Percentiles rank a stretch among this genome's conserved stretches.
Conservation (phyloP, 2,888 invertebrate species). For the Neuroscelio doddi region DNA sequence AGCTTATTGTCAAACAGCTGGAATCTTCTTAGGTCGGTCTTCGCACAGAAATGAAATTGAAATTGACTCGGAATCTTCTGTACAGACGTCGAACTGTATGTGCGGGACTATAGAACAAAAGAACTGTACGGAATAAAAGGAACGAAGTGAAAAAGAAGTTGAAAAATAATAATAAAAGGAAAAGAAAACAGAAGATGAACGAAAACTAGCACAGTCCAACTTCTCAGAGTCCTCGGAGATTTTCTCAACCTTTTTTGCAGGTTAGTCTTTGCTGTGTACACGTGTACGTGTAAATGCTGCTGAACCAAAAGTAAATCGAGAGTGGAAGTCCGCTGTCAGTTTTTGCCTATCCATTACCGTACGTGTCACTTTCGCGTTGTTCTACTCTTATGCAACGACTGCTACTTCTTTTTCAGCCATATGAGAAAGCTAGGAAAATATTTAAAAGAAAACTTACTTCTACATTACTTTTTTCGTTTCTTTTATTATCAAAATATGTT, state of each 20-base stretch:
- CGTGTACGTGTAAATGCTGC: slow-evolving; percentile 4
- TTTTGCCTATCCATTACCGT: slow-evolving; percentile 13
- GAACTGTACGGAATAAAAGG: neutral
- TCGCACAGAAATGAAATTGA: neutral
- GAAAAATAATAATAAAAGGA: slow-evolving; percentile 12
- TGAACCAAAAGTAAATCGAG: slow-evolving; percentile 13
- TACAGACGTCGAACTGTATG: neutral
- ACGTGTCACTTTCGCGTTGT: slow-evolving; percentile 3
- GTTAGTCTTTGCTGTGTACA: slow-evolving; percentile 6
- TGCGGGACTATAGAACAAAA: neutral
- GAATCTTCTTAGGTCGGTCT: neutral
- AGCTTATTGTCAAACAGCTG: slow-evolving; percentile 4
- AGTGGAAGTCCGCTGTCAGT: slow-evolving; percentile 6
- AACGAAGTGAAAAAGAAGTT: neutral
- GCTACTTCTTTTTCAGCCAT: neutral
- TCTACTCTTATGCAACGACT: neutral
- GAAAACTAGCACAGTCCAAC: slow-evolving; percentile 3
- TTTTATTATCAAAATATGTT: neutral
- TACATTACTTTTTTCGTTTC: neutral
- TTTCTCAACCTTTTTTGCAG: slow-evolving; percentile 4
- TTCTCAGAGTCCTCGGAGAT: slow-evolving; percentile 14
- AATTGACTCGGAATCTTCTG: slow-evolving; percentile 3
- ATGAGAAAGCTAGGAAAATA: slow-evolving; percentile 2
- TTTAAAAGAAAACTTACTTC: slow-evolving; percentile 1
- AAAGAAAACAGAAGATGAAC: slow-evolving; percentile 5